These are phyloP conservation scores for Semnopithecus entellus DNA, from an alignment of 2,113 vertebrate species.

Conservation along the genomic window DNA sequence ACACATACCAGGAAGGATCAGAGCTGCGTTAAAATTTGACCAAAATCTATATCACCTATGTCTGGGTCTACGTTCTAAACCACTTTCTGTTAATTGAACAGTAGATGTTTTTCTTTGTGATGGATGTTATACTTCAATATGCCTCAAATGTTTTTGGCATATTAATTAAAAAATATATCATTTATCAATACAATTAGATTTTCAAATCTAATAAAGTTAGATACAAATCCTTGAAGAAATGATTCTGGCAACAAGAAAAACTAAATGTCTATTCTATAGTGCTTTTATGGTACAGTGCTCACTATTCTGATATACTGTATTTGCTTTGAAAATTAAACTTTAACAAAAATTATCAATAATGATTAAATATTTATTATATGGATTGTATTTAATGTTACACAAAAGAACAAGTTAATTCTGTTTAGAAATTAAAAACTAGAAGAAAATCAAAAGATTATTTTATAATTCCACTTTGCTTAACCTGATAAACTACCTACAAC, in stretches of 20 bases:
- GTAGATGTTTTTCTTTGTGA: neutral
- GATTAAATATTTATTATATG: neutral
- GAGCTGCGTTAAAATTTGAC: neutral
- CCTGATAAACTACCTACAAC: neutral
- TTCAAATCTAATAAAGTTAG: neutral
- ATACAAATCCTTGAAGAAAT: neutral
- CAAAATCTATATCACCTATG: neutral
- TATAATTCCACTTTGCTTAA: neutral
- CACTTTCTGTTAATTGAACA: neutral
- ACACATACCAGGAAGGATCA: neutral
- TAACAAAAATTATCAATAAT: neutral
- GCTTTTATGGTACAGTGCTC: neutral
- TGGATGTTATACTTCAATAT: neutral
- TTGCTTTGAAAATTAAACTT: neutral
- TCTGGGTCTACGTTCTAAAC: neutral
- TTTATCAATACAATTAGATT: neutral
- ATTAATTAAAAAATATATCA: neutral
- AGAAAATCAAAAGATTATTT: neutral
- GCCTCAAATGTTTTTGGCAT: neutral
- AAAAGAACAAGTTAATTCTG: neutral
- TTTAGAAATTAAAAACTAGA: neutral
- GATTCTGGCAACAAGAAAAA: neutral
- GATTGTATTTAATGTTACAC: neutral
- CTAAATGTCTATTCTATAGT: neutral
- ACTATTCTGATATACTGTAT: neutral